Base-by-base conservation (phyloP, 2,888 invertebrate species). In the Agriopis aurantiaria region DNA sequence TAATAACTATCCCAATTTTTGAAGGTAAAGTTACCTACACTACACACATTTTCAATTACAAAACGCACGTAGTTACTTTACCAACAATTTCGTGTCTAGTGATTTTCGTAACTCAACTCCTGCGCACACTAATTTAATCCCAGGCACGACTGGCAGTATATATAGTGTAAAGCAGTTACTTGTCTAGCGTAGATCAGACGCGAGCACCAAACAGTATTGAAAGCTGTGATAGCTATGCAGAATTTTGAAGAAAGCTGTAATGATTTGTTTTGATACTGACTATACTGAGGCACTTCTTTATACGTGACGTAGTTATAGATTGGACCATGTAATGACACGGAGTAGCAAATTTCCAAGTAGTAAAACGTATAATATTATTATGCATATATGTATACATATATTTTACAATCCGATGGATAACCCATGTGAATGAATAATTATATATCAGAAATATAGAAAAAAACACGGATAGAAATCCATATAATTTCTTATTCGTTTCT, bases 51-150 rank as follows among this genome's bases (percentile, higher is more conserved):
- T 52, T 10, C 52, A 33, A 23, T 17, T 11, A 23, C 23, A 48
- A 48, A 46, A 62, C 49, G 12, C 46, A 43, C 46, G 23, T 63
- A 51, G 12, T 7, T 43, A 61, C 14, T 52, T 52, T 70, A 57
- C 53, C 56, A 64, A 10, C 17, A 55, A n/a, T 65, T 59, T 75
- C 68, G 66, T 66, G 72, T 49, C 60, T 56, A 14, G 65, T 51
- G 9, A 56, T 79, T 83, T 82, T 85, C 82, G 80, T 78, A 84
- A 80, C 70, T 45, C n/a, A 52, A 77, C 73, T 77, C 74, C 65
- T 73, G 75, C 66, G 75, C 79, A 80, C 78, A 75, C 68, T 79
- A 79, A 83, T 80, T 78, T 75, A 71, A 74, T 76, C 76, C 72
- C 48, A 61, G 62, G 41, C 76, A 78, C 71, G 69, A 75, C 62